A percentile compares a stretch with the other conserved stretches of the same genome.
phyloP scores from a whole-genome alignment of 2,888 invertebrate genomes.

The Dastarcus helophoroides region DNA sequence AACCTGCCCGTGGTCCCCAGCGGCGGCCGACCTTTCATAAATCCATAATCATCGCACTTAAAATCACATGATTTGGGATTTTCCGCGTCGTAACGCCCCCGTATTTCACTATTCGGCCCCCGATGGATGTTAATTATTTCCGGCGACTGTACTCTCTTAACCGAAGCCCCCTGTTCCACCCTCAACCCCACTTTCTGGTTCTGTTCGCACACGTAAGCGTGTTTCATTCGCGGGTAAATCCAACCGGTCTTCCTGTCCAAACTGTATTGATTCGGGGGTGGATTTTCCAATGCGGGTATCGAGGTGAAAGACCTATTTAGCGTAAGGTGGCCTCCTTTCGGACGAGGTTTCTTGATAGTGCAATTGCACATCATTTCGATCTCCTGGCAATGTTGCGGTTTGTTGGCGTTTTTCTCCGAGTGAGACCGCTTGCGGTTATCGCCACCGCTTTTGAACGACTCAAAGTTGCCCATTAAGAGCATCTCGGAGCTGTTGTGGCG shows the following conservation, averaged over 20 bases:
- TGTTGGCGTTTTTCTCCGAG: constrained; percentile 27
- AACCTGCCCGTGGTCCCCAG: constrained; percentile 23
- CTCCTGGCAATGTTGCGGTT: constrained; percentile 22
- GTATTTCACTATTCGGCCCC: constrained; percentile 20
- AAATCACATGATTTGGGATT: constrained; percentile 26
- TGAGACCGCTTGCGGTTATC: constrained; percentile 21
- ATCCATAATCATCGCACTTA: constrained; percentile 32
- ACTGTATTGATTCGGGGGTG: constrained; percentile 36
- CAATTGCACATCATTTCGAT: constrained; percentile 33
- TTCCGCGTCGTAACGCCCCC: constrained; percentile 27
- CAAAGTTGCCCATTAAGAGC: constrained; percentile 25
- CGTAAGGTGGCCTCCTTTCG: constrained; percentile 24
- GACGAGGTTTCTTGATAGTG: constrained; percentile 21
- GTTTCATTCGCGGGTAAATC: constrained; percentile 20
- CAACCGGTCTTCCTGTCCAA: constrained; percentile 33
- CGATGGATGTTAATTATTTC: constrained; percentile 36
- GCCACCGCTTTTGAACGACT: constrained; percentile 17
- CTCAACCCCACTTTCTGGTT: constrained; percentile 34
- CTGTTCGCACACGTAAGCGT: constrained; percentile 42
- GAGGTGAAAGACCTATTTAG: constrained; percentile 27
- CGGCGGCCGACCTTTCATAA: constrained; percentile 27
- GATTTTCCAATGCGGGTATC: constrained; percentile 28
- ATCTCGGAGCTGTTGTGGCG: constrained; percentile 26
- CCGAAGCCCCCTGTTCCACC: constrained; percentile 10
- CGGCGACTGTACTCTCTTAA: constrained; percentile 30